phyloP scores from a whole-genome alignment of 2,797 vertebrate species.

The Simalia tracyae region DNA sequence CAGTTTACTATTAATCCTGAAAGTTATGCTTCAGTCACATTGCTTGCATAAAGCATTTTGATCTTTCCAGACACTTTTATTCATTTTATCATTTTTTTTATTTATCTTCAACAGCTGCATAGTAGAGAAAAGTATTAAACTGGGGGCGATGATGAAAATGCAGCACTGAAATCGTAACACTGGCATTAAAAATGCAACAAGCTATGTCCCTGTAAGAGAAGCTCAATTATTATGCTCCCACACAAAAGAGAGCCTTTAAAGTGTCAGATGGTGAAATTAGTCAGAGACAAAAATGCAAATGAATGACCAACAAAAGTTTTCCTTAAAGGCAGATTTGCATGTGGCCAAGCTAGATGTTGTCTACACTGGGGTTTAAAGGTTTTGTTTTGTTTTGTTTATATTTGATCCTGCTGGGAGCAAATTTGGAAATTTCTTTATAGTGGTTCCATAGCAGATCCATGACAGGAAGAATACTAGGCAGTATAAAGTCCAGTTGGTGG shows the following conservation, averaged over 20 bases:
- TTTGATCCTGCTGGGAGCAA: neutral
- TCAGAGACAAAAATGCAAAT: neutral
- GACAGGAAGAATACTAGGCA: neutral
- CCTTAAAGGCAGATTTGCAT: slow-evolving; percentile 11
- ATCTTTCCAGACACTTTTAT: slow-evolving; percentile 28
- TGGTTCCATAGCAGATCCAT: neutral
- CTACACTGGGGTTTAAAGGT: neutral
- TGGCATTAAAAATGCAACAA: slow-evolving; percentile 54
- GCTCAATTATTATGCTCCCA: neutral
- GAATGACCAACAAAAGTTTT: neutral
- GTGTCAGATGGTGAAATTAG: neutral
- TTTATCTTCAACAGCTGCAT: slow-evolving; percentile 39
- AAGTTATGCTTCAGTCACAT: fast-evolving
- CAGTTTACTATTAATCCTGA: slow-evolving; percentile 11
- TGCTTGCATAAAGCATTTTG: fast-evolving
- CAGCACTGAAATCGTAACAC: neutral
- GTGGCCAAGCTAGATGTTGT: neutral
- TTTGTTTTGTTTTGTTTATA: neutral
- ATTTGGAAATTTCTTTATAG: neutral
- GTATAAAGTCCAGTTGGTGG: neutral
- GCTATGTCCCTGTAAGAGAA: slow-evolving; percentile 16
- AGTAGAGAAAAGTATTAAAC: slow-evolving; percentile 1
- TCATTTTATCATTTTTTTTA: slow-evolving; percentile 20
- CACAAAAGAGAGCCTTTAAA: neutral
- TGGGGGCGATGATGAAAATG: slow-evolving; percentile 24